Evolutionary conservation across 2,888 invertebrate species (phyloP).

Genomic region (Euproctis similis): DNA sequence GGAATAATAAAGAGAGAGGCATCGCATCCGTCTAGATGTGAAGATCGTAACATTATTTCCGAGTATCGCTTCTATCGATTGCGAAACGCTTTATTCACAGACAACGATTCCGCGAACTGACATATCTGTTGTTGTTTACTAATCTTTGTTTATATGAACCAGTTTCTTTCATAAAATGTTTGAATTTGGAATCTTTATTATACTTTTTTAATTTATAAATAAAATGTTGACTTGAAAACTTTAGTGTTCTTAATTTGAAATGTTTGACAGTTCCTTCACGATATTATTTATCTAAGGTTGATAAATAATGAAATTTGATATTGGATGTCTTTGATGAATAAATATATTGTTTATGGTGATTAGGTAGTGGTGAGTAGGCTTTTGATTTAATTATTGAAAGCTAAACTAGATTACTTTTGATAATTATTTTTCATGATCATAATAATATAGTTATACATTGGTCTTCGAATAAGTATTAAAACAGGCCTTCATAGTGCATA

Average conservation of each 20-base stretch:
- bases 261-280: conserved; percentile 11
- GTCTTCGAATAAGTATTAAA: no score
- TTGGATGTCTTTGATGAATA: conserved; percentile 3
- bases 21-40: conserved; percentile 60
- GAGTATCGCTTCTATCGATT: conserved; percentile 54
- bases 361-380: no score
- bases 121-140: conserved; percentile 68
- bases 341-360: conserved; percentile 4
- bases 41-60: conserved; percentile 66
- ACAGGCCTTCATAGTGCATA: no score
- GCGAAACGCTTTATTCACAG: conserved; percentile 69
- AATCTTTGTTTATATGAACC: conserved; percentile 63
- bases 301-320: conserved; percentile 13
- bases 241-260: no score
- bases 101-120: conserved; percentile 59
- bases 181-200: conserved; percentile 35
- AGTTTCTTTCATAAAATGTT: conserved; percentile 39
- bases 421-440: no score
- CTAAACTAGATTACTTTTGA: no score
- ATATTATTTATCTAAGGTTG: conserved; percentile 3
- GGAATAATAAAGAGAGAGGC: conserved; percentile 71
- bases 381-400: no score
- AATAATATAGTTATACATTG: no score
- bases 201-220: conserved; percentile 18
- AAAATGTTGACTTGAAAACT: no score